Conservation (phyloP, 2,113 vertebrate species). For the Gymnocephalus cernua region DNA sequence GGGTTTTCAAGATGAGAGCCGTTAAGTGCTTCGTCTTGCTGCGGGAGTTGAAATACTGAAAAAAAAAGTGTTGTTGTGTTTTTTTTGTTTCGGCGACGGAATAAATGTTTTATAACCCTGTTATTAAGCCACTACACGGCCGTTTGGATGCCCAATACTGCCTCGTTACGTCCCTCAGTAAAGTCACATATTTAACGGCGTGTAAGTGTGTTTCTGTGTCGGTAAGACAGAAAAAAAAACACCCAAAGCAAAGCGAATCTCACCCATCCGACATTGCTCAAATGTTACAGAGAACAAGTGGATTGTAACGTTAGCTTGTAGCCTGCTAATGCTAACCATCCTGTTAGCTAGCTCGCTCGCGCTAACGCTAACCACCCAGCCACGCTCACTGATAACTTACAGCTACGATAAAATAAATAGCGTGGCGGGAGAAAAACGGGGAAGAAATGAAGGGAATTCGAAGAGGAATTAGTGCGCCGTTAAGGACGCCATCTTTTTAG, state of each 20-base stretch:
- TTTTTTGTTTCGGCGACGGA: conserved; percentile 55
- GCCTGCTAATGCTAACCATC: too few species aligned
- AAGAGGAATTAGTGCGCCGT: not conserved
- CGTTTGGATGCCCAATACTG: not conserved
- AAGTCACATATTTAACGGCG: too few species aligned
- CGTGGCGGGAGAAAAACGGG: conserved; percentile 2
- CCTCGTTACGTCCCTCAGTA: too few species aligned
- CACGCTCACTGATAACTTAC: conserved; percentile 70
- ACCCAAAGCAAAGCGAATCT: conserved; percentile 7
- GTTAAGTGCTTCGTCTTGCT: conserved; percentile 31
- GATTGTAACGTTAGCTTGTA: conserved; percentile 56
- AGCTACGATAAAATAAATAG: conserved; percentile 35
- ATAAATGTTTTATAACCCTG: conserved; percentile 67
- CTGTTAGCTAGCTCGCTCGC: too few species aligned
- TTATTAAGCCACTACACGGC: conserved; percentile 37
- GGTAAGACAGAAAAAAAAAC: not conserved
- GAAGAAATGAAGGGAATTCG: not conserved
- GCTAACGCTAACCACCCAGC: conserved; percentile 56
- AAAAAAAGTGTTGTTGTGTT: conserved; percentile 51
- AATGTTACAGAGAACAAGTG: conserved; percentile 75
- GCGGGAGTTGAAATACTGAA: conserved; percentile 31
- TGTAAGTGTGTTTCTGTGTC: not conserved
- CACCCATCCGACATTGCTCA: conserved; percentile 55
- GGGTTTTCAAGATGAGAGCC: conserved; percentile 66
- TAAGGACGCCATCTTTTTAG: conserved; percentile 70